Conservation (phyloP, 2,113 vertebrate species). For the Tragelaphus imberbis region DNA sequence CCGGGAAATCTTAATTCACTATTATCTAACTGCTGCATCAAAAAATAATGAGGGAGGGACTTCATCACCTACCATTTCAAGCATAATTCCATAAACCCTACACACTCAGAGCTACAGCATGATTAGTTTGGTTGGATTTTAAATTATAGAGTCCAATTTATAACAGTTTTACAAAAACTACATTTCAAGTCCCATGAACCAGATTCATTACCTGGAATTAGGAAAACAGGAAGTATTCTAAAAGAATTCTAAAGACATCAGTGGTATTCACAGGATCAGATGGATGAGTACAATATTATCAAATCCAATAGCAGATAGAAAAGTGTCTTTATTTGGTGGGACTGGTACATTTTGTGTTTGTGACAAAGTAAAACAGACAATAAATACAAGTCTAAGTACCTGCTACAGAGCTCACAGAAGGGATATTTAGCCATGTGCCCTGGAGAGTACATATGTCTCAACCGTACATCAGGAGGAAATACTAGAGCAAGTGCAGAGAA, state of each 20-base stretch:
- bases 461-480: background rate
- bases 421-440: background rate
- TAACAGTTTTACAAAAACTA: slow-evolving; percentile 47
- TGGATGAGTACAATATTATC: background rate
- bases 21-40: slow-evolving; percentile 61
- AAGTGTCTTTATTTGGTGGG: slow-evolving; percentile 1
- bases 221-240: slow-evolving; percentile 46
- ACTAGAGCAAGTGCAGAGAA: background rate
- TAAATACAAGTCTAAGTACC: background rate
- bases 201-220: slow-evolving; percentile 56
- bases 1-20: slow-evolving; percentile 62
- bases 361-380: background rate
- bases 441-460: background rate
- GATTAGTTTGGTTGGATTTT: slow-evolving; percentile 39
- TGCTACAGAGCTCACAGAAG: background rate
- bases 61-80: slow-evolving; percentile 47
- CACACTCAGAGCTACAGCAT: background rate
- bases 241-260: slow-evolving; percentile 42
- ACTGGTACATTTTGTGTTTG: background rate
- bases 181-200: background rate
- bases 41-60: slow-evolving; percentile 41
- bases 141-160: slow-evolving; percentile 39
- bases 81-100: slow-evolving; percentile 35
- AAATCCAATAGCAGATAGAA: background rate
- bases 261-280: background rate